These are phyloP conservation scores for Pomacea maculata DNA, from an alignment of 1,140 invertebrate genomes.

Conservation along the genomic window DNA sequence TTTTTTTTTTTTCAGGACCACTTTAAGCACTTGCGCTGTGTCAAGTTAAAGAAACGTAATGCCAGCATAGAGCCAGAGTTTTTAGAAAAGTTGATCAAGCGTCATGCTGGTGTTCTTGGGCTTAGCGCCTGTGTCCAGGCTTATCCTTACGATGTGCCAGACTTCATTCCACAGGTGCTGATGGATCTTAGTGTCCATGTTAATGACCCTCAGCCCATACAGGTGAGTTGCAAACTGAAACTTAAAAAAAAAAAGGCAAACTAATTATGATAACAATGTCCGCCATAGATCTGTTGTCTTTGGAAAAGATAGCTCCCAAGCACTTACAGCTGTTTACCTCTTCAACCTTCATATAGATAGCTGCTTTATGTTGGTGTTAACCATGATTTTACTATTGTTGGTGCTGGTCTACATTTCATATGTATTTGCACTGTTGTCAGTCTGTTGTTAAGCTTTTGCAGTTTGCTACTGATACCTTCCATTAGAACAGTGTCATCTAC, in stretches of 20 bases:
- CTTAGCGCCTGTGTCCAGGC: conserved; percentile 88
- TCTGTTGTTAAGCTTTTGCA: too few relatives aligned
- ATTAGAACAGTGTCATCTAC: too few relatives aligned
- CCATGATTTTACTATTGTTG: too few relatives aligned
- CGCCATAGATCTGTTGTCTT: background rate
- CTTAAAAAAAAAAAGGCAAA: background rate
- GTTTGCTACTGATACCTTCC: too few relatives aligned
- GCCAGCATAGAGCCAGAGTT: conserved; percentile 36
- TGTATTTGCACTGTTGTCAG: too few relatives aligned
- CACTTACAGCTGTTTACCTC: background rate
- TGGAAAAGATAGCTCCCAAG: background rate
- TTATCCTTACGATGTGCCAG: conserved; percentile 89
- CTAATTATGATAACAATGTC: background rate
- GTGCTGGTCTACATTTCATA: too few relatives aligned
- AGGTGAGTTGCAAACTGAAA: conserved; percentile 70
- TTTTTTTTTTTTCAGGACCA: conserved; percentile 45
- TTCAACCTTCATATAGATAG: too few relatives aligned
- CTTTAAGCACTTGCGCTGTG: conserved; percentile 58
- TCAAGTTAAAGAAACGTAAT: conserved; percentile 54
- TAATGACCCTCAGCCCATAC: conserved; percentile 90
- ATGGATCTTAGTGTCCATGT: conserved; percentile 81
- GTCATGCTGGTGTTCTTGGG: conserved; percentile 86
- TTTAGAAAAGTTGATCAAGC: conserved; percentile 62
- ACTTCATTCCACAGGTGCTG: conserved; percentile 84
- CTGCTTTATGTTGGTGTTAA: too few relatives aligned